A percentile compares a stretch with the other conserved stretches of the same genome.
These are phyloP conservation scores for Lasioglossum marginatum DNA, from an alignment of 2,888 invertebrate genomes.

Conservation along the genomic window DNA sequence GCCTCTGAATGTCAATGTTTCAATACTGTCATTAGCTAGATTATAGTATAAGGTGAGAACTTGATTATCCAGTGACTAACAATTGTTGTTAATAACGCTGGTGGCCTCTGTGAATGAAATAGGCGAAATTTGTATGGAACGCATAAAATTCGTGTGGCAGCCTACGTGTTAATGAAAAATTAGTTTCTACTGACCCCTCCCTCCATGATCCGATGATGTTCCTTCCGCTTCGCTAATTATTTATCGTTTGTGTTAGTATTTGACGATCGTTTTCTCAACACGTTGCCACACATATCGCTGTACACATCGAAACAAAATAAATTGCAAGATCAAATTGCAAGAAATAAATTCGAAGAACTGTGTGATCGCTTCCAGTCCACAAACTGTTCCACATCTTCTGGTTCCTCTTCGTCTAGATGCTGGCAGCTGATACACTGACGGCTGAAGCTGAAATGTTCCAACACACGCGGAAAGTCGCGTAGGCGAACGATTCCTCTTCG, in stretches of 20 bases:
- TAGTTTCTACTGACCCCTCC: neutral
- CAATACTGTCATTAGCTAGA: neutral
- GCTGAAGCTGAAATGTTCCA: neutral
- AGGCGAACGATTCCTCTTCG: neutral
- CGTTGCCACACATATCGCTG: neutral
- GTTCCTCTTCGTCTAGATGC: slow-evolving; percentile 3
- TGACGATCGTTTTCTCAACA: neutral
- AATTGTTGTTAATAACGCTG: neutral
- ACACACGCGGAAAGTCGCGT: slow-evolving; percentile 1
- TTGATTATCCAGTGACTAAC: neutral
- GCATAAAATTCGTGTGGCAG: neutral
- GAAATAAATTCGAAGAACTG: neutral
- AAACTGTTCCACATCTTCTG: neutral
- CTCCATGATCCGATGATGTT: neutral
- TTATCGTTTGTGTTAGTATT: neutral
- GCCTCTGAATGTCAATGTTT: neutral
- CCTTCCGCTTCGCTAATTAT: neutral
- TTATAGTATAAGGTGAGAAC: neutral
- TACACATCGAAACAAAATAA: neutral
- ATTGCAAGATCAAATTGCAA: no score
- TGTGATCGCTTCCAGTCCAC: neutral
- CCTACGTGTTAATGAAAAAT: neutral
- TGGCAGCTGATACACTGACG: slow-evolving; percentile 1
- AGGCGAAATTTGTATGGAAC: no score
- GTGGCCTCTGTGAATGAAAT: no score